Evolutionary conservation across 2,888 invertebrate genomes (phyloP).

Genomic region (Acronicta leporina): DNA sequence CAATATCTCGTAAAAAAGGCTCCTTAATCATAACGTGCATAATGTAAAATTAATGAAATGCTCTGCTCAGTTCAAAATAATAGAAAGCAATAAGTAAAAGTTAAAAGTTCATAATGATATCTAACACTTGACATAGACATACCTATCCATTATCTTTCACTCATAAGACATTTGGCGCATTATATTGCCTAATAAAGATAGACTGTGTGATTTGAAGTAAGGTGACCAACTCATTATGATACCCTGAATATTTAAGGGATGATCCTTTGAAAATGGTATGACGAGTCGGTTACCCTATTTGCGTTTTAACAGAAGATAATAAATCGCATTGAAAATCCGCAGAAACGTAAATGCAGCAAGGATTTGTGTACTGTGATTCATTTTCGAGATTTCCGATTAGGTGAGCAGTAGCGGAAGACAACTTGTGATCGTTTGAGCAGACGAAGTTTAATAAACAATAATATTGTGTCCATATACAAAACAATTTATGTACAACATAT

Average conservation of each 20-base stretch:
- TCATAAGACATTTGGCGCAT: slow-evolving; percentile 69
- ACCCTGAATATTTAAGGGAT: slow-evolving; percentile 17
- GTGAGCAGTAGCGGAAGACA: slow-evolving; percentile 81
- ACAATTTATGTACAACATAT: slow-evolving; percentile 51
- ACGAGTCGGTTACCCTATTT: slow-evolving; percentile 22
- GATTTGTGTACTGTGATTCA: slow-evolving; percentile 30
- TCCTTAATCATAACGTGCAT: slow-evolving; percentile 42
- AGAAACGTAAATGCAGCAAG: slow-evolving; percentile 53
- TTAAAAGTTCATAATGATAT: slow-evolving; percentile 27
- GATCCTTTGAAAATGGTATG: slow-evolving; percentile 25
- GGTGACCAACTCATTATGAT: slow-evolving; percentile 17
- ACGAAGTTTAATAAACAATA: slow-evolving; percentile 50
- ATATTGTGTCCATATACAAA: slow-evolving; percentile 48
- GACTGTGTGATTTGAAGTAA: slow-evolving; percentile 22
- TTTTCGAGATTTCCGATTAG: slow-evolving; percentile 51
- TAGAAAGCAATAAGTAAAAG: slow-evolving; percentile 34
- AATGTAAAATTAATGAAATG: slow-evolving; percentile 46
- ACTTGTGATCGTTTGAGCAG: slow-evolving; percentile 75
- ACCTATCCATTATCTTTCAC: slow-evolving; percentile 37
- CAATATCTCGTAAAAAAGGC: slow-evolving; percentile 36
- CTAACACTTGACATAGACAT: slow-evolving; percentile 41
- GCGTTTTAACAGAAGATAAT: slow-evolving; percentile 24
- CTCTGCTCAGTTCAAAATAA: slow-evolving; percentile 51
- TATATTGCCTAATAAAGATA: slow-evolving; percentile 65
- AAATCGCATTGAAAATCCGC: slow-evolving; percentile 36